Conservation (phyloP, 2,113 vertebrate genomes). For the Colistium nudipinnis region DNA sequence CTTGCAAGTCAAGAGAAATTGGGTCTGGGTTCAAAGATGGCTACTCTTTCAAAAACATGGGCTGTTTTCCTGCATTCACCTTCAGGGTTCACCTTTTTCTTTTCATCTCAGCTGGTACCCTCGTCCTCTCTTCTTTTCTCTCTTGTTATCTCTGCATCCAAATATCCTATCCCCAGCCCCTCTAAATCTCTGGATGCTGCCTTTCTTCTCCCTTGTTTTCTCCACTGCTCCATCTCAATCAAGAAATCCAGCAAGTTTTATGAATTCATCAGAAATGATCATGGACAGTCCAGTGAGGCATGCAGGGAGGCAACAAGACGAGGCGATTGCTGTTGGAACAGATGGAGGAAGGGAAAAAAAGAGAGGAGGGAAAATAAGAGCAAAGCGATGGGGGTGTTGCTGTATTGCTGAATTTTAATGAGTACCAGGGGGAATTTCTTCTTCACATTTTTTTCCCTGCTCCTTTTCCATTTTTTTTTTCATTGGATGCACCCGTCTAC, state of each 20-base stretch:
- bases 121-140: slow-evolving; percentile 46
- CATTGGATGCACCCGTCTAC: slow-evolving; percentile 57
- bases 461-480: slow-evolving; percentile 35
- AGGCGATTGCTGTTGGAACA: slow-evolving; percentile 62
- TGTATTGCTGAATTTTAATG: slow-evolving; percentile 82
- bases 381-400: slow-evolving; percentile 49
- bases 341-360: slow-evolving; percentile 48
- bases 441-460: slow-evolving; percentile 41
- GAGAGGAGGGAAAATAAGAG: slow-evolving; percentile 38
- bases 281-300: slow-evolving; percentile 69
- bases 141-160: slow-evolving; percentile 58
- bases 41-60: slow-evolving; percentile 39
- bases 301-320: slow-evolving; percentile 66
- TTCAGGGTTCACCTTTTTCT: slow-evolving; percentile 52
- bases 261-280: slow-evolving; percentile 86
- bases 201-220: slow-evolving; percentile 62
- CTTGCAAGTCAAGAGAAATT: slow-evolving; percentile 50
- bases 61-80: slow-evolving; percentile 50
- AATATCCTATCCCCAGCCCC: slow-evolving; percentile 6
- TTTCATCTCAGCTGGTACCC: slow-evolving; percentile 60
- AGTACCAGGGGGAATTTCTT: slow-evolving; percentile 83
- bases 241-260: slow-evolving; percentile 75
- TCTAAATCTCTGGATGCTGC: slow-evolving; percentile 62
- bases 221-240: slow-evolving; percentile 77
- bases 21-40: slow-evolving; percentile 52